Evolutionary conservation across 2,113 vertebrate species (phyloP).

Genomic region (Nestor notabilis): DNA sequence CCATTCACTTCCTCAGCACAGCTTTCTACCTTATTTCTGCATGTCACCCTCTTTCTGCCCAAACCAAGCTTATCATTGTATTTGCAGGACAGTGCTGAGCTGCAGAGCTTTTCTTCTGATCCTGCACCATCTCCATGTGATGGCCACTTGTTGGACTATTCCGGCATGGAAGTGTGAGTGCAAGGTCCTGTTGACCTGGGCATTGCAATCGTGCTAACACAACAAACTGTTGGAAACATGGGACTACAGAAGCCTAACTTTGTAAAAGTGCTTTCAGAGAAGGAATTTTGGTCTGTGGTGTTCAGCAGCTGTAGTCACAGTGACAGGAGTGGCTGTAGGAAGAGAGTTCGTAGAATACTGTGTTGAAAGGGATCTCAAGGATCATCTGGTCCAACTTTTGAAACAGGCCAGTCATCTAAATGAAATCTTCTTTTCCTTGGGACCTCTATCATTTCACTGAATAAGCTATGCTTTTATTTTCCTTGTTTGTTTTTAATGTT

Average conservation of each 20-base stretch:
- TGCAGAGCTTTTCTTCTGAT: neutral
- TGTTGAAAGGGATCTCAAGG: neutral
- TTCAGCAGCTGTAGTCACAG: neutral
- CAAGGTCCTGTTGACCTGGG: neutral
- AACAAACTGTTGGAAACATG: neutral
- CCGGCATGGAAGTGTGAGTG: neutral
- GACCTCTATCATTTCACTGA: fast-evolving
- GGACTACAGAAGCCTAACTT: neutral
- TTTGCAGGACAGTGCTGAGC: neutral
- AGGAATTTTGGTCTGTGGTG: too few species aligned
- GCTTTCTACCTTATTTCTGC: neutral
- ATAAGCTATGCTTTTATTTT: neutral
- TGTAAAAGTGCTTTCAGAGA: neutral
- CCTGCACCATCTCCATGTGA: neutral
- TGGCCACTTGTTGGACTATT: neutral
- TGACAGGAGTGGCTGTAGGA: fast-evolving
- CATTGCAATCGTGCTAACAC: neutral
- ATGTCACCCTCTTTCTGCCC: neutral
- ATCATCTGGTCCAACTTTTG: neutral
- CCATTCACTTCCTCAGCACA: neutral
- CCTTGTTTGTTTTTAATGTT: neutral
- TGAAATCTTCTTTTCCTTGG: neutral
- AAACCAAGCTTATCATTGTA: neutral
- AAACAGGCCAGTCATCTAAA: neutral
- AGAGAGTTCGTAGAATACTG: neutral